phyloP scores from a whole-genome alignment of 92 coral and sea anemone species.

The Nematostella vectensis region DNA sequence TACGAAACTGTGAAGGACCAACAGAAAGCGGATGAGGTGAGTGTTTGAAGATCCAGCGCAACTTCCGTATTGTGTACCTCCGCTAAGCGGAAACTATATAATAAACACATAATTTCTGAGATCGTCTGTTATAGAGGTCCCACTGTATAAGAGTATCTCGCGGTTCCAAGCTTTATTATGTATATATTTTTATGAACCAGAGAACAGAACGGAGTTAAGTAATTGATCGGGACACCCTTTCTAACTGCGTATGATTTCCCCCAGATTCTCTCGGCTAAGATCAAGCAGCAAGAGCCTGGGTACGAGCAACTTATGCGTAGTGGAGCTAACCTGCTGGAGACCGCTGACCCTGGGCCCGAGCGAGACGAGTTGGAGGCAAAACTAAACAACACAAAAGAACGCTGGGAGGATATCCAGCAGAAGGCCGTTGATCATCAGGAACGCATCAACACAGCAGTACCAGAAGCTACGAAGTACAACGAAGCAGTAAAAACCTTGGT shows the following conservation, averaged over 20 bases:
- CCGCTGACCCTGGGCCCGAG: conserved; percentile 84
- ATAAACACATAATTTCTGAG: background rate
- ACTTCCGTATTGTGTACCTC: too few species aligned
- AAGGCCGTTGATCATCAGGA: conserved; percentile 54
- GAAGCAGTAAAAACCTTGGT: conserved; percentile 50
- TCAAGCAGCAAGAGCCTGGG: conserved; percentile 73
- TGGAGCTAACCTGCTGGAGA: conserved; percentile 70
- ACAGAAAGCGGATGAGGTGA: conserved; percentile 61
- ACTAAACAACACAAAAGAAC: conserved; percentile 60
- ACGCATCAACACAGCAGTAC: conserved; percentile 50
- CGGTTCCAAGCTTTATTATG: too few species aligned
- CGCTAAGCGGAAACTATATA: background rate
- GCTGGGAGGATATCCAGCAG: conserved; percentile 69
- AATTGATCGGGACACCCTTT: too few species aligned
- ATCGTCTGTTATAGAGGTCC: too few species aligned
- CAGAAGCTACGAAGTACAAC: conserved; percentile 68
- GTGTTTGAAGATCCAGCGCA: background rate
- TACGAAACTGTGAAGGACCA: conserved; percentile 81
- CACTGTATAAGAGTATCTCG: too few species aligned
- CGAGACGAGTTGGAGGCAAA: conserved; percentile 65
- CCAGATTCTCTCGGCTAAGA: conserved; percentile 59
- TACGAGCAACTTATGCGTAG: conserved; percentile 71
- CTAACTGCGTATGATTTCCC: background rate
- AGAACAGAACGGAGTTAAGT: too few species aligned
- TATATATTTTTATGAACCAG: too few species aligned